phyloP scores from a whole-genome alignment of 2,888 invertebrate genomes.

The Monopis laevigella region DNA sequence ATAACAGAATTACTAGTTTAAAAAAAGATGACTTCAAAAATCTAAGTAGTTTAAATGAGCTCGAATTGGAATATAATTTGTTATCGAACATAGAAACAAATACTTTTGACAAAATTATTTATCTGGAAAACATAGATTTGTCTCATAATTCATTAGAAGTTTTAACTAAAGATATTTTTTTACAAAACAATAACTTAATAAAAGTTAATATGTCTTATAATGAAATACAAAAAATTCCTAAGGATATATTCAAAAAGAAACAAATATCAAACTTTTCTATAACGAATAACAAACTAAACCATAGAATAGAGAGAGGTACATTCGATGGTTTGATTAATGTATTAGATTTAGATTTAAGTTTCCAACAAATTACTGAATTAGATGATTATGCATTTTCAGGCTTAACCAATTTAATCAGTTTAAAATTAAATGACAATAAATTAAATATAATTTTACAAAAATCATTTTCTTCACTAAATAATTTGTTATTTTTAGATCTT shows the following conservation, averaged over 20 bases:
- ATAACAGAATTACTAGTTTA: constrained; percentile 30
- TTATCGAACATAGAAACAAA: constrained; percentile 27
- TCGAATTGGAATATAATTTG: constrained; percentile 32
- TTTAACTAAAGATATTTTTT: constrained; percentile 27
- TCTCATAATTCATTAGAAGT: constrained; percentile 29
- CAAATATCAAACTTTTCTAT: constrained; percentile 30
- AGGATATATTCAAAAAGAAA: constrained; percentile 32
- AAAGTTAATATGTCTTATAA: constrained; percentile 34
- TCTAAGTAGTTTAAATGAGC: constrained; percentile 25
- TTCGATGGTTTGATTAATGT: constrained; percentile 35
- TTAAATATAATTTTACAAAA: constrained; percentile 27
- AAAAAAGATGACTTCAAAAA: constrained; percentile 29
- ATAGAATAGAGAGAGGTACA: constrained; percentile 30
- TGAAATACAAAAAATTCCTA: constrained; percentile 30
- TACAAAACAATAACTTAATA: constrained; percentile 21
- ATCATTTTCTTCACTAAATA: constrained; percentile 29
- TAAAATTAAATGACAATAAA: constrained; percentile 35
- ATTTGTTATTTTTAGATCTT: constrained; percentile 31
- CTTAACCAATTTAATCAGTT: constrained; percentile 24
- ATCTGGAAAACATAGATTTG: constrained; percentile 28
- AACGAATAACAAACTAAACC: constrained; percentile 30
- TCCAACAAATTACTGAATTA: constrained; percentile 30
- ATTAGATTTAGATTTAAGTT: constrained; percentile 29
- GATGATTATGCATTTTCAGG: constrained; percentile 38
- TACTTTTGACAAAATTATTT: constrained; percentile 25